These are phyloP conservation scores for Dynastes grantii DNA, from an alignment of 2,888 invertebrate species.

Conservation along the genomic window DNA sequence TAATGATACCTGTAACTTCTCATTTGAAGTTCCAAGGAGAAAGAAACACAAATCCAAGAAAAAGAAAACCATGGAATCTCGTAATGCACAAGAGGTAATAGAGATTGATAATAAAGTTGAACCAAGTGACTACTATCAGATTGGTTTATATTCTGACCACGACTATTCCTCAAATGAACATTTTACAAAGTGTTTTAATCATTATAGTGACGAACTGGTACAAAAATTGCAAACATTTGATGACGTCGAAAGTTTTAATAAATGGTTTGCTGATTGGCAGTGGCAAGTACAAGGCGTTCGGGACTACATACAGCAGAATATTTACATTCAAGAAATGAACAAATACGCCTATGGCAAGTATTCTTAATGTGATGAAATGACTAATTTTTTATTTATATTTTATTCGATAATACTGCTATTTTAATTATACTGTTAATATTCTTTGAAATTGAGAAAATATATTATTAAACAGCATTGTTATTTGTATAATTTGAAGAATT, in stretches of 20 bases:
- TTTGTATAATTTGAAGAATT: neutral
- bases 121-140: constrained; percentile 19
- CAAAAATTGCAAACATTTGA: constrained; percentile 62
- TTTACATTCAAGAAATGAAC: constrained; percentile 67
- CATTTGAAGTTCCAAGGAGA: constrained; percentile 28
- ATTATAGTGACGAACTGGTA: constrained; percentile 63
- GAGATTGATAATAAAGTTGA: constrained; percentile 35
- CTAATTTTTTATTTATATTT: neutral
- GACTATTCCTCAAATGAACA: constrained; percentile 52
- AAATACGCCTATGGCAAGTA: constrained; percentile 53
- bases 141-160: constrained; percentile 41
- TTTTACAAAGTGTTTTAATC: constrained; percentile 61
- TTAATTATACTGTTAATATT: no score
- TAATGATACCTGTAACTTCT: neutral
- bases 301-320: constrained; percentile 67
- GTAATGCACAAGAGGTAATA: neutral
- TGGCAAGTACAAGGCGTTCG: constrained; percentile 63
- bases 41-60: constrained; percentile 30
- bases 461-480: neutral
- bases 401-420: neutral
- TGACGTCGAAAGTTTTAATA: constrained; percentile 62
- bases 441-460: no score
- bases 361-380: constrained; percentile 7
- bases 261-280: constrained; percentile 66
- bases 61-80: constrained; percentile 15